Evolutionary conservation across 2,797 vertebrate species (phyloP).

Genomic region (Phataginus tetradactyla): DNA sequence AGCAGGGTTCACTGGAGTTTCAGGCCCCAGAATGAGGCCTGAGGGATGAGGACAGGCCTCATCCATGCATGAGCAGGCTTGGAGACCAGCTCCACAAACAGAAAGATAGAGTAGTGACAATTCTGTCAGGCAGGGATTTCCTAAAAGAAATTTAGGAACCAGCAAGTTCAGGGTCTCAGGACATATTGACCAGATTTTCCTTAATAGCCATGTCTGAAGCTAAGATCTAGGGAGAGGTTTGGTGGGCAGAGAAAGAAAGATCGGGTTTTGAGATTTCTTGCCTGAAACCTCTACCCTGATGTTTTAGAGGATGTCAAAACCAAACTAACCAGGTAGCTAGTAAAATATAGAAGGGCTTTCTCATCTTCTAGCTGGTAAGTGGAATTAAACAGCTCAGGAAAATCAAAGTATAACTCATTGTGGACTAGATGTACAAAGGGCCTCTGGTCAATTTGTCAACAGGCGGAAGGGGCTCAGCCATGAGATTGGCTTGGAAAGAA

Average conservation of each 20-base stretch:
- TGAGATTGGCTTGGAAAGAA: neutral
- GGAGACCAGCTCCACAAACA: neutral
- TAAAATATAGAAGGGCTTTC: neutral
- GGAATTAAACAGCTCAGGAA: constrained; percentile 24
- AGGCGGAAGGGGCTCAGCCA: neutral
- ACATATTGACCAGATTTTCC: constrained; percentile 20
- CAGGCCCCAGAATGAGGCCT: neutral
- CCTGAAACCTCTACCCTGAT: neutral
- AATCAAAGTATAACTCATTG: constrained; percentile 35
- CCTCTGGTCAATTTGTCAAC: neutral
- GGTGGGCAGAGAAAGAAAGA: neutral
- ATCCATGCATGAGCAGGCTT: neutral
- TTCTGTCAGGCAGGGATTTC: neutral
- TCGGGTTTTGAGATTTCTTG: neutral
- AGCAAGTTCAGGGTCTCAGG: neutral
- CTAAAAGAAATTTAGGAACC: neutral
- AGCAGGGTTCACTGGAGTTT: neutral
- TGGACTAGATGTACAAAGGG: neutral
- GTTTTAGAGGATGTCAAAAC: neutral
- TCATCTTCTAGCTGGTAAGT: constrained; percentile 29
- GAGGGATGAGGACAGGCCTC: neutral
- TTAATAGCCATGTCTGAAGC: neutral
- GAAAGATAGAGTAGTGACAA: neutral
- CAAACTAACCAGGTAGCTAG: neutral
- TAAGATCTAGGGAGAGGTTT: neutral